Conservation (phyloP, 2,113 vertebrate species). For the Catharus bicknelli region DNA sequence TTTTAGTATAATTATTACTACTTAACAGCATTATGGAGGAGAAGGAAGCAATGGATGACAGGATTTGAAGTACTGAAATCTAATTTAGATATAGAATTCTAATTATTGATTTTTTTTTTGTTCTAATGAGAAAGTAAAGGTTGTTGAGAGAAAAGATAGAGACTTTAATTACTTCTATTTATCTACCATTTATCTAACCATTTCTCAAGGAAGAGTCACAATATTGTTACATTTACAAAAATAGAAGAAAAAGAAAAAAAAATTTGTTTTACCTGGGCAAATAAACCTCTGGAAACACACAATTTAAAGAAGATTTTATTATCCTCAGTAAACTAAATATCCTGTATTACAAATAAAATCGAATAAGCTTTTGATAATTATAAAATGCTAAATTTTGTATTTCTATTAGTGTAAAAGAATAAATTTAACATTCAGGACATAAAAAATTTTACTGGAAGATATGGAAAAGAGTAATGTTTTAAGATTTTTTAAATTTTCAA, state of each 20-base stretch:
- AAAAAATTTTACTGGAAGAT: background rate
- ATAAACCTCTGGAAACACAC: background rate
- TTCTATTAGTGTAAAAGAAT: background rate
- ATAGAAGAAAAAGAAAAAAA: fast-evolving
- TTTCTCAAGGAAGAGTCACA: background rate
- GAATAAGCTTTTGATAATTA: background rate
- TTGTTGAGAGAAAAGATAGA: background rate
- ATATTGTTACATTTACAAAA: background rate
- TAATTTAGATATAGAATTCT: constrained; percentile 11
- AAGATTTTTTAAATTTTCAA: background rate
- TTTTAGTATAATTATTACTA: constrained; percentile 56
- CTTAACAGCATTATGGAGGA: constrained; percentile 35
- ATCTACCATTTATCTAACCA: background rate
- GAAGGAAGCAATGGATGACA: constrained; percentile 18
- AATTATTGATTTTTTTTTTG: constrained; percentile 19
- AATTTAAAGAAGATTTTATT: background rate
- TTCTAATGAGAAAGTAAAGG: background rate
- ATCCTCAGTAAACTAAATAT: background rate
- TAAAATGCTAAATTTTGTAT: background rate
- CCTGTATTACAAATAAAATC: background rate
- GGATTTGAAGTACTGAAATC: background rate
- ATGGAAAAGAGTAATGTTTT: background rate
- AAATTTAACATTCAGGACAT: background rate
- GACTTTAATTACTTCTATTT: background rate
- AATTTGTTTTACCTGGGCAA: background rate